Evolutionary conservation across 2,797 vertebrate genomes (phyloP).

Genomic region (Chrosomus eos): DNA sequence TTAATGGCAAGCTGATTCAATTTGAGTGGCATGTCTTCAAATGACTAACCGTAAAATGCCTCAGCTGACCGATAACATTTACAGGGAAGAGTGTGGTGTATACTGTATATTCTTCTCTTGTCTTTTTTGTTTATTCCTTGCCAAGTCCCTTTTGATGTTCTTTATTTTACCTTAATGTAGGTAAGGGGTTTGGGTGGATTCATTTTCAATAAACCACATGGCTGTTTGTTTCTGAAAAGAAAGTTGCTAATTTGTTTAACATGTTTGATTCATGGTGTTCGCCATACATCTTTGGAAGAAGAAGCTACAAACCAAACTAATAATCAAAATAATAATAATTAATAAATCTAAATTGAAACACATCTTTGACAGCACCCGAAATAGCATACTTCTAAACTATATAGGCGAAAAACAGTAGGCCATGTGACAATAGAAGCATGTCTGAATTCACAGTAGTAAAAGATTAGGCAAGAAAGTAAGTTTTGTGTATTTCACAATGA

Average conservation of each 20-base stretch:
- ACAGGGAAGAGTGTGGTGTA: not conserved
- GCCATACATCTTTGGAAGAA: not conserved
- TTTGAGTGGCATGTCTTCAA: constrained; percentile 31
- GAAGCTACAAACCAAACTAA: not conserved
- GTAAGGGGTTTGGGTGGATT: not conserved
- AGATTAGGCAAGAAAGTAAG: no score
- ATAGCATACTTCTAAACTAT: no score
- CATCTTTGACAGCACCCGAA: no score
- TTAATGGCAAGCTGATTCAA: constrained; percentile 55
- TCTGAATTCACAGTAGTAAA: no score
- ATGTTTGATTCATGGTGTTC: not conserved
- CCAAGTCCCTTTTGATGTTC: not conserved
- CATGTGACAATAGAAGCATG: no score
- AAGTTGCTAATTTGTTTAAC: not conserved
- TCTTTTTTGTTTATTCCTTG: not conserved
- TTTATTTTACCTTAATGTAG: not conserved
- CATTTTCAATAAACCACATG: constrained; percentile 20
- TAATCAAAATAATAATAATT: not conserved
- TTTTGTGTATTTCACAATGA: no score
- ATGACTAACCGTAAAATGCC: constrained; percentile 24
- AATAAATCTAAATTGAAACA: not conserved
- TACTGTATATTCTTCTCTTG: constrained; percentile 17
- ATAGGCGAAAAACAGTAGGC: no score
- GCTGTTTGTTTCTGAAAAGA: not conserved
- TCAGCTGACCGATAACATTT: not conserved